phyloP scores from a whole-genome alignment of 2,888 invertebrate species.

The Dinocampus coccinellae region DNA sequence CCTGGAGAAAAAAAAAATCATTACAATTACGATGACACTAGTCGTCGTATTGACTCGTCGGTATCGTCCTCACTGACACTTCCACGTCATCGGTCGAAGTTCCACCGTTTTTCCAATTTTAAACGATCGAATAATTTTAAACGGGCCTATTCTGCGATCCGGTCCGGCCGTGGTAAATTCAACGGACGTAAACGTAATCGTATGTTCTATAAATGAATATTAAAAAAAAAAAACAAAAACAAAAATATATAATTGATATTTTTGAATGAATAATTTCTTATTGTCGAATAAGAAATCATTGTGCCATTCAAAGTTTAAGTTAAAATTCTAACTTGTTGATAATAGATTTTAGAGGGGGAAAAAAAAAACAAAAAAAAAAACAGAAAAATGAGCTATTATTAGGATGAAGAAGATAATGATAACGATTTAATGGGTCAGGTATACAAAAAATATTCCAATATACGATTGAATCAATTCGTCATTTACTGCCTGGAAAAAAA shows the following conservation, averaged over 20 bases:
- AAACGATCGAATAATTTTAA: slow-evolving; percentile 3
- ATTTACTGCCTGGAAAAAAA: not conserved
- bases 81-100: not conserved
- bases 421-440: no score
- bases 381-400: no score
- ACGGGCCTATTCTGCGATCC: slow-evolving; percentile 4
- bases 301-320: not conserved
- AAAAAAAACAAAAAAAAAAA: not conserved
- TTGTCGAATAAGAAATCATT: not conserved
- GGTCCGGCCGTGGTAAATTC: slow-evolving; percentile 45
- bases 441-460: not conserved
- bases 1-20: slow-evolving; percentile 31
- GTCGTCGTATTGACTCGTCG: slow-evolving; percentile 33
- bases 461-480: not conserved
- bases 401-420: not conserved
- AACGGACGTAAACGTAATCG: slow-evolving; percentile 32
- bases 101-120: slow-evolving; percentile 9
- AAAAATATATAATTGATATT: slow-evolving; percentile 41
- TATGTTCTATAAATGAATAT: slow-evolving; percentile 41
- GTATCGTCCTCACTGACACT: slow-evolving; percentile 8
- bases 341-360: not conserved
- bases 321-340: not conserved
- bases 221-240: slow-evolving; percentile 45
- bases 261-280: not conserved
- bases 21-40: slow-evolving; percentile 12